Percentiles rank a stretch among this genome's conserved stretches.
Evolutionary conservation across 2,113 vertebrate species (phyloP).

Genomic region (Oxyura jamaicensis): DNA sequence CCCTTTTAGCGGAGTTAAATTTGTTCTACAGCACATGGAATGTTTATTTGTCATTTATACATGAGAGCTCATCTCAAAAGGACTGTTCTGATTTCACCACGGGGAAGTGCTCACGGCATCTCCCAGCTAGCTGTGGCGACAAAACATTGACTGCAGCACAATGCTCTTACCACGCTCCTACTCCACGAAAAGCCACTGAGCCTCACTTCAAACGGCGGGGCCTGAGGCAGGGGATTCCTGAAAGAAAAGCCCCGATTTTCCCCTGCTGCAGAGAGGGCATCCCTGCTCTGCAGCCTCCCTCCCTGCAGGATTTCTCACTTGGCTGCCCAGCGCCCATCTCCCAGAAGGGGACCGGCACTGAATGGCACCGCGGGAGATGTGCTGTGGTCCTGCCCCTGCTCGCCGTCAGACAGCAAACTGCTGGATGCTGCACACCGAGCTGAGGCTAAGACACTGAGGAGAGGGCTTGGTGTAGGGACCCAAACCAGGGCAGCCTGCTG

Average conservation of each 20-base stretch:
- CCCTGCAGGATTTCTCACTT: not conserved
- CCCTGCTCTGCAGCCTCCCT: not conserved
- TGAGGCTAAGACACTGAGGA: not conserved
- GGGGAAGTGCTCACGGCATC: not conserved
- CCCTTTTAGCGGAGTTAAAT: not conserved
- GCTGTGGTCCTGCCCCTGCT: not conserved
- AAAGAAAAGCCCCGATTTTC: slow-evolving; percentile 8
- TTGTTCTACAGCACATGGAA: not conserved
- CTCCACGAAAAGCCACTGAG: not conserved
- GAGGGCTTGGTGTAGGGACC: not conserved
- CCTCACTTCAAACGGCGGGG: not conserved
- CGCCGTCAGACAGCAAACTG: rapidly evolving
- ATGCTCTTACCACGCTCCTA: not conserved
- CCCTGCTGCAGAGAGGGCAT: not conserved
- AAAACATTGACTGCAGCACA: not conserved
- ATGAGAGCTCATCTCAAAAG: not conserved
- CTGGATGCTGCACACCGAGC: not conserved
- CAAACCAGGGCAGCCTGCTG: not conserved
- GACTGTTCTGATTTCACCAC: not conserved
- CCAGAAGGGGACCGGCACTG: not conserved
- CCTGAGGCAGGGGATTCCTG: not conserved
- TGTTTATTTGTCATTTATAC: not conserved
- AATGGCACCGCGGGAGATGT: not conserved
- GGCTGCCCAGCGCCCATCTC: not conserved
- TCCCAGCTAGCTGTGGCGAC: not conserved